A percentile compares a stretch with the other conserved stretches of the same genome.
phyloP scores from a whole-genome alignment of 2,797 vertebrate species.

The Pangasius sanitwongsei region DNA sequence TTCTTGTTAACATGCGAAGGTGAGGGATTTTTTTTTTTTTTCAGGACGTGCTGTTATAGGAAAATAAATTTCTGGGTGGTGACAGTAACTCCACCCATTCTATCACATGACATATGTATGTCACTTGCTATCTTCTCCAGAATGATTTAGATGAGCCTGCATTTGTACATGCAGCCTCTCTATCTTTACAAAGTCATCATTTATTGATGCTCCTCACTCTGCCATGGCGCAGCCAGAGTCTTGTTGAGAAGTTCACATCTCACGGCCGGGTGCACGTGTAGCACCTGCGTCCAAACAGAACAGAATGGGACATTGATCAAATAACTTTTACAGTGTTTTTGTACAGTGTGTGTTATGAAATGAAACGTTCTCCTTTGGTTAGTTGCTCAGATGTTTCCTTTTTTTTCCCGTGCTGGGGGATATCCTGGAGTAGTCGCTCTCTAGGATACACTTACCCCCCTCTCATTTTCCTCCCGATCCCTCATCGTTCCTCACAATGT shows the following conservation, averaged over 20 bases:
- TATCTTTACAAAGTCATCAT: conserved; percentile 26
- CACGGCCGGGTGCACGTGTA: neutral
- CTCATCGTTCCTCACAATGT: conserved; percentile 35
- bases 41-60: neutral
- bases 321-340: neutral
- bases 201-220: conserved; percentile 29
- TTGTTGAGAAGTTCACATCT: conserved; percentile 35
- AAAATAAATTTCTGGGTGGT: neutral
- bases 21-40: no score
- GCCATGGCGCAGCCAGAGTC: conserved; percentile 4
- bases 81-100: neutral
- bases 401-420: neutral
- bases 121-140: neutral
- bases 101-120: neutral
- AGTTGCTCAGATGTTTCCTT: neutral
- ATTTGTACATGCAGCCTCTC: neutral
- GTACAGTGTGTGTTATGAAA: neutral
- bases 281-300: conserved; percentile 27
- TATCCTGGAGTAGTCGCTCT: conserved; percentile 6
- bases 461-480: conserved; percentile 46
- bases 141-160: neutral
- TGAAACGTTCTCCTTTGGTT: neutral
- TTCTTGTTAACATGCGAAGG: no score
- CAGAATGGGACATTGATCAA: neutral
- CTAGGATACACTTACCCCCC: conserved; percentile 31